Base-by-base conservation (phyloP, 2,888 invertebrate genomes). In the Urechis unicinctus region DNA sequence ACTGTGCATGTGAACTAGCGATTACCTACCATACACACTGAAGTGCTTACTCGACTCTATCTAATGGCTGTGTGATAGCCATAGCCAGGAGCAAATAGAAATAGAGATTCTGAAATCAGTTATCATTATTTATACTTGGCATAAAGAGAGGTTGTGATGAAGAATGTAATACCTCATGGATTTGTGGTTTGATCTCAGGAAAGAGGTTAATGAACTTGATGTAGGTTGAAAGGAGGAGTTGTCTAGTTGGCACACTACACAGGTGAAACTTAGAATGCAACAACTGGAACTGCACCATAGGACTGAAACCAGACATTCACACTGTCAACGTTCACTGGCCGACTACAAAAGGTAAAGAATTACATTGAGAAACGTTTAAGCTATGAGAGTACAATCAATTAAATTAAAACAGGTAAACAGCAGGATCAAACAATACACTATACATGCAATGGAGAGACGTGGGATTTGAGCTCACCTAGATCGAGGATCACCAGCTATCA, bases 181-280 rank as follows among this genome's bases (percentile, higher is more conserved):
- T 94, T 69, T 91, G 89, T 62, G 85, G 84, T 80, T 95, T 91
- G 72, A 98, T 97, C 83, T 99, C 98, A 51, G 97, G 96, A 81
- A 98, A 99, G 52, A 99, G 84, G 82, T 98, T 98, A 61, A 98
- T 90, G 79, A 99, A 97, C 82, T 99, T 98, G 69, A 99, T 94
- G 77, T 98, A 99, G 5, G 98, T 97, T 29, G 98, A 96, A 54
- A 98, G 84, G 48, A 99, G 81, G 26, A 99, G 84, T 63, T 97
- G 97, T 69, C 97, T 85, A 3, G 98, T 99, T 82, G 92, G 89
- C 57, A 96, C 90, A 60, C 94, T 93, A 81, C 97, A 98, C 61
- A 98, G 82, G 81, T 97, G 97, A 81, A 95, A 98, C 68, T 98
- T 98, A 73, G 96, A 96, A 84, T 98, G 97, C 63, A 98, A 83